phyloP scores from a whole-genome alignment of 2,113 vertebrate species.

The Rhinichthys klamathensis region DNA sequence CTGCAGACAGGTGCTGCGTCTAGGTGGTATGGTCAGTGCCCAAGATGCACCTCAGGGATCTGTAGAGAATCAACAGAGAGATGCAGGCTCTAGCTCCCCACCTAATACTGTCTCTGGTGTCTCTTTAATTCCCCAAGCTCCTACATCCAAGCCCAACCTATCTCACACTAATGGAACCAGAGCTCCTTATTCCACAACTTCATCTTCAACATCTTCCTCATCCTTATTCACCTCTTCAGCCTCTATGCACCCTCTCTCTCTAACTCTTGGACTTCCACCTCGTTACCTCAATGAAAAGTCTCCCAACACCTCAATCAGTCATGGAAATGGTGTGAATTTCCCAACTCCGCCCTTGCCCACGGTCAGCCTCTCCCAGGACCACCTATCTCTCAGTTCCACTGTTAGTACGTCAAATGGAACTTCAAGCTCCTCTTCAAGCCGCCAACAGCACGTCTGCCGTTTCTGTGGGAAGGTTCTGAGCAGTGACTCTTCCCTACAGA shows the following conservation, averaged over 20 bases:
- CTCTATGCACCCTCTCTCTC: conserved; percentile 73
- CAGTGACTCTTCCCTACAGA: conserved; percentile 91
- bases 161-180: conserved; percentile 64
- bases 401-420: conserved; percentile 62
- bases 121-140: conserved; percentile 62
- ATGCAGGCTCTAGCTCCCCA: conserved; percentile 65
- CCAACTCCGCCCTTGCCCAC: conserved; percentile 66
- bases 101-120: conserved; percentile 58
- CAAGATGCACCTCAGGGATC: conserved; percentile 71
- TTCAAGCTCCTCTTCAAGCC: conserved; percentile 61
- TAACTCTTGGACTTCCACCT: conserved; percentile 74
- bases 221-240: conserved; percentile 68
- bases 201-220: conserved; percentile 60
- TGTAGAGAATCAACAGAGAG: conserved; percentile 64
- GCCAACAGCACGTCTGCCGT: conserved; percentile 83
- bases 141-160: conserved; percentile 69
- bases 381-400: conserved; percentile 66
- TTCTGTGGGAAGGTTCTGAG: conserved; percentile 92
- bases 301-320: conserved; percentile 71
- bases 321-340: conserved; percentile 67
- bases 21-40: conserved; percentile 79
- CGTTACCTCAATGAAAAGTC: conserved; percentile 84
- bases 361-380: conserved; percentile 71
- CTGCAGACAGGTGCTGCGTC: conserved; percentile 86
- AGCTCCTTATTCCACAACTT: conserved; percentile 61